Evolutionary conservation across 2,888 invertebrate species (phyloP), one percentile per base, ranked within the genome.

Genomic region (Platycheirus rosarum): DNA sequence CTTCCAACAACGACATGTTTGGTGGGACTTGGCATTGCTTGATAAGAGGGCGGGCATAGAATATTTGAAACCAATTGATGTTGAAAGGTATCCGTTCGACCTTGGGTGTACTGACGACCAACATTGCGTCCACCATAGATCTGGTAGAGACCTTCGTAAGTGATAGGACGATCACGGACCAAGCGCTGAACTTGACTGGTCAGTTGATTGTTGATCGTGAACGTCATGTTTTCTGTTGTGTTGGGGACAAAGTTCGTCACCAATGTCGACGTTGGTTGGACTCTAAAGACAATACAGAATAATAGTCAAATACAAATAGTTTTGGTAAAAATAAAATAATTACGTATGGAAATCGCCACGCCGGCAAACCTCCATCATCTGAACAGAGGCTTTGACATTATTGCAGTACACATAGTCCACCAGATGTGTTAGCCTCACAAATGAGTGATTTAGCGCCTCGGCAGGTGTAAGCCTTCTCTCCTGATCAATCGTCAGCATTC

Each of bases 401-500:
- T 97, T 97, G 90, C 98, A 98, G 89, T 98, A 98, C 11, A 97
- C 97, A 91, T 98, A 98, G 91, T 98, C 98, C 4, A 97, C 95
- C 68, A 98, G 92, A 90, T 98, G 98, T 0, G 97, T 96, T 84
- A 98, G 92, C 37, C 96, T 95, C 46, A 98, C 97, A 91, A 98
- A 98, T 42, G 97, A 95, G 91, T 98, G 98, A 91, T 97, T 97
- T 86, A 98, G 90, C 9, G 98, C 98, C 91, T 98, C 98, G 37
- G 97, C 97, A 0, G 99, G 99, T 16, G 97, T 97, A 87, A 99
- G 97, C 63, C 99, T 93, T 68, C 98, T 92, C 90, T 98, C 98
- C 94, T 97, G 97, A 92, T 99, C 99, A 94, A 99, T 96, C 13
- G 98, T 98, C 70, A 99, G 93, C 99, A 99, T 99, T 87, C 97